Conservation (phyloP, 2,113 vertebrate species). For the Rostratula benghalensis region DNA sequence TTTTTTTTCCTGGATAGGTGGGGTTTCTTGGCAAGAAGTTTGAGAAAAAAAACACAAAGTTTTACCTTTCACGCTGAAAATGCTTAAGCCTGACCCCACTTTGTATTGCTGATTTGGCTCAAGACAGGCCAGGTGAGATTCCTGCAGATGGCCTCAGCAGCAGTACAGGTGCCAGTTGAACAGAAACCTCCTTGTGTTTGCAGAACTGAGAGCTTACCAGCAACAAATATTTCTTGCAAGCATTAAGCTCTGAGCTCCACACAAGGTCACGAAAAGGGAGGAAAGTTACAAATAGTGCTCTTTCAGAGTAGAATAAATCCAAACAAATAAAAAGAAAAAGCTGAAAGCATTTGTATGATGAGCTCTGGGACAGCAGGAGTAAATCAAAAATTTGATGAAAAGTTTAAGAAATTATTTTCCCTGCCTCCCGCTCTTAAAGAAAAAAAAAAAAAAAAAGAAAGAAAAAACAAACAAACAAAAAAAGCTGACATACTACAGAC, state of each 20-base stretch:
- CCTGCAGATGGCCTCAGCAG: neutral
- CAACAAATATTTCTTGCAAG: neutral
- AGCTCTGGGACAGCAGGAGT: neutral
- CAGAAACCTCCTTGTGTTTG: neutral
- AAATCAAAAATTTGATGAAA: neutral
- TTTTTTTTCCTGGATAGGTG: neutral
- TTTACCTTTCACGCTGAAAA: neutral
- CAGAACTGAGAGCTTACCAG: neutral
- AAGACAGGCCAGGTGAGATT: neutral
- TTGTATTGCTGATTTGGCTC: neutral
- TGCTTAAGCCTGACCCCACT: neutral
- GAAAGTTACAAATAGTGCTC: neutral
- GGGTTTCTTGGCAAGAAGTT: neutral
- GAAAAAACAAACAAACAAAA: neutral
- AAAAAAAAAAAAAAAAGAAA: neutral
- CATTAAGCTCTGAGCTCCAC: neutral
- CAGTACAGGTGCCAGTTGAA: neutral
- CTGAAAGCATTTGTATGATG: neutral
- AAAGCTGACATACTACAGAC: neutral
- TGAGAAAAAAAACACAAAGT: neutral
- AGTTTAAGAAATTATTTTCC: neutral
- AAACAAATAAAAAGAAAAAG: neutral
- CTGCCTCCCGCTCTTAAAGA: rapidly evolving
- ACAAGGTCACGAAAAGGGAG: neutral
- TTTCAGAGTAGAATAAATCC: neutral